Conservation (phyloP, 2,113 vertebrate species). For the Amblyopsis rosae region DNA sequence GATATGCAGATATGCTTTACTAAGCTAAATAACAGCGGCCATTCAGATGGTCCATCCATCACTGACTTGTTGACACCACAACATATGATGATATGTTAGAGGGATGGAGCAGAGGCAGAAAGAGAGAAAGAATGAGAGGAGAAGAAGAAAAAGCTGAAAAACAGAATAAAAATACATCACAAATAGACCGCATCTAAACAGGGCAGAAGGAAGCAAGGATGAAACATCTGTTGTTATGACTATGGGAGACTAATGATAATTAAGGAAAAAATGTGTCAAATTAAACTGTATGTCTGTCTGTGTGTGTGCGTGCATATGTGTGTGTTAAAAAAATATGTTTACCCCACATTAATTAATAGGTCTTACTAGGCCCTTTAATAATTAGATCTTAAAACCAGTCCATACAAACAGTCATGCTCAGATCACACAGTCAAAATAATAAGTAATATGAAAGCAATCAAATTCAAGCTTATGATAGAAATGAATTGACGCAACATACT, state of each 20-base stretch:
- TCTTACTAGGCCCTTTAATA: neutral
- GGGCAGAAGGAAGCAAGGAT: neutral
- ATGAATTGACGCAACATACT: constrained; percentile 4
- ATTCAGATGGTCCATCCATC: neutral
- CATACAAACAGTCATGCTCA: no score
- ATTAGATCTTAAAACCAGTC: neutral
- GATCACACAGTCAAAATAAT: neutral
- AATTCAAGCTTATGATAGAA: neutral
- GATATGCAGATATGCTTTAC: constrained; percentile 9
- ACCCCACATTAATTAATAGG: constrained; percentile 13
- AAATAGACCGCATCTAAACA: neutral
- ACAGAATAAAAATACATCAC: neutral
- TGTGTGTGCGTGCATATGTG: constrained; percentile 1
- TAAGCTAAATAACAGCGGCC: constrained; percentile 7
- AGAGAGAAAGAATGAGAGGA: neutral
- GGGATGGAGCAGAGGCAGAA: constrained; percentile 6
- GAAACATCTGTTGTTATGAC: neutral
- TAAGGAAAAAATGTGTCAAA: neutral
- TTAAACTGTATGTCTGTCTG: neutral
- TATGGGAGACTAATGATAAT: neutral
- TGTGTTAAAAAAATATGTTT: neutral
- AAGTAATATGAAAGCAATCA: neutral
- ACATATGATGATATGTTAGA: neutral
- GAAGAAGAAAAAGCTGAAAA: neutral
- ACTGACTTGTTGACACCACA: neutral